Conservation (phyloP, 2,113 vertebrate genomes). For the Phaethornis superciliosus region DNA sequence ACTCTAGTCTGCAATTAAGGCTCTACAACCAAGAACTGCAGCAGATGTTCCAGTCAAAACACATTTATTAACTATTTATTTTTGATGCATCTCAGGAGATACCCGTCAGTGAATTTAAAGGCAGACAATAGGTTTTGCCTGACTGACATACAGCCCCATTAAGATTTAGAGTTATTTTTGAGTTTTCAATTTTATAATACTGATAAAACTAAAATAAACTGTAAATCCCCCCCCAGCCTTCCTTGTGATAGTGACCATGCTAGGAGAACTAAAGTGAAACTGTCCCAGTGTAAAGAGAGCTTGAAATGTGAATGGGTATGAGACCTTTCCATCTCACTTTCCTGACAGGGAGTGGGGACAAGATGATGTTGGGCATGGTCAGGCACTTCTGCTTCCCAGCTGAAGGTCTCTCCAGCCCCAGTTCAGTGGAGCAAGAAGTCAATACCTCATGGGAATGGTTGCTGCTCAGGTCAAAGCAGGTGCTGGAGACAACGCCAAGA, state of each 20-base stretch:
- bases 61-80: slow-evolving; percentile 75
- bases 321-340: background rate
- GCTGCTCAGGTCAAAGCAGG: background rate
- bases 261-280: background rate
- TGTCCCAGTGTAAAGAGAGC: background rate
- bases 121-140: slow-evolving; percentile 11
- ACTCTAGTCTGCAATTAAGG: slow-evolving; percentile 79
- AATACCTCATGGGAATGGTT: accelerated
- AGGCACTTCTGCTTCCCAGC: background rate
- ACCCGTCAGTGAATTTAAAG: background rate
- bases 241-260: background rate
- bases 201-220: slow-evolving; percentile 10
- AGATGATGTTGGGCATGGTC: background rate
- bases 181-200: background rate
- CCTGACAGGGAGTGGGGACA: background rate
- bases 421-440: background rate
- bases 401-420: background rate
- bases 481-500: background rate
- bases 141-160: background rate
- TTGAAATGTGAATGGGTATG: background rate
- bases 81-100: slow-evolving; percentile 53
- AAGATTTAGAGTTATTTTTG: slow-evolving; percentile 37
- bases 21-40: slow-evolving; percentile 77
- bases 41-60: slow-evolving; percentile 86
- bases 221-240: background rate